Percentiles rank a stretch among this genome's conserved stretches.
Conservation (phyloP, 2,797 vertebrate species). For the Poecile montanus region DNA sequence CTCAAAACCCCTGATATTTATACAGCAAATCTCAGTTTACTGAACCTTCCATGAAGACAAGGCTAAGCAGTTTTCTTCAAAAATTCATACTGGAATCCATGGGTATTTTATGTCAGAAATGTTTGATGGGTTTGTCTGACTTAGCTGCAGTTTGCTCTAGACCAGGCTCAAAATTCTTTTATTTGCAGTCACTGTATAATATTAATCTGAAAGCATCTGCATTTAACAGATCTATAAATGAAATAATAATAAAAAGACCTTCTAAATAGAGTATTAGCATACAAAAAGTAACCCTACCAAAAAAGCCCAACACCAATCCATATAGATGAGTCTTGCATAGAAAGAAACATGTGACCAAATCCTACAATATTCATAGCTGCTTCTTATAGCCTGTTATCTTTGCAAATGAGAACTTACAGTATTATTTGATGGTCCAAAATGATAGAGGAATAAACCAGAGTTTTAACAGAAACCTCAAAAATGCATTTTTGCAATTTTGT, state of each 20-base stretch:
- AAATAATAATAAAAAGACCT: neutral
- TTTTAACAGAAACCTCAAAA: neutral
- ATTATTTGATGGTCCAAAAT: neutral
- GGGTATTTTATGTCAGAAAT: neutral
- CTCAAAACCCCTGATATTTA: neutral
- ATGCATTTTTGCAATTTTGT: neutral
- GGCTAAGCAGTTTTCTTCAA: neutral
- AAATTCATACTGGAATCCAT: neutral
- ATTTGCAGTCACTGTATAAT: neutral
- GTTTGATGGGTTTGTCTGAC: neutral
- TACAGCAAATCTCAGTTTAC: neutral
- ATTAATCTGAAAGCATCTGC: neutral
- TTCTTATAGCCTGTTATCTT: neutral
- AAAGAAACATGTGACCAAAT: neutral
- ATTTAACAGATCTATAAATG: neutral
- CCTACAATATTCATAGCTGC: neutral
- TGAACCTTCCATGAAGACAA: neutral
- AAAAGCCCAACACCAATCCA: neutral
- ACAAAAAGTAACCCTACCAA: neutral
- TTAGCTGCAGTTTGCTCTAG: neutral
- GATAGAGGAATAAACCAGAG: neutral
- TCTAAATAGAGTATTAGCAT: neutral
- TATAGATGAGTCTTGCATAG: fast-evolving
- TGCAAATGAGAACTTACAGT: neutral
- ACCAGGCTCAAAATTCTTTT: neutral